Percentiles rank a stretch among this genome's conserved stretches.
Conservation (phyloP, 1,140 invertebrate species). For the Antheraea mylitta region DNA sequence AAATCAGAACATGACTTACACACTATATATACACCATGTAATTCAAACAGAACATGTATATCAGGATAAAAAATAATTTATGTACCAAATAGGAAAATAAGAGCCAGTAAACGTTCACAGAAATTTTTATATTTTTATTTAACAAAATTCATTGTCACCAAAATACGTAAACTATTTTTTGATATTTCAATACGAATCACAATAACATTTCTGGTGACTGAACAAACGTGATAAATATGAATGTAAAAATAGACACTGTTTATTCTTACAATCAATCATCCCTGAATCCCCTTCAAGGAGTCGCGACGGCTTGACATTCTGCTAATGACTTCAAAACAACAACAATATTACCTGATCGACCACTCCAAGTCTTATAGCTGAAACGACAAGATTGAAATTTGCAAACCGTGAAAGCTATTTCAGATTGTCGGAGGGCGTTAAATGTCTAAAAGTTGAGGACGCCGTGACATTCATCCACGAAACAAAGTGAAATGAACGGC, state of each 20-base stretch:
- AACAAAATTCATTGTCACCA: no score
- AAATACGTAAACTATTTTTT: no score
- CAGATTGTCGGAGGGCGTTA: neutral
- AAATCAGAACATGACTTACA: no score
- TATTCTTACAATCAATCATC: constrained; percentile 30
- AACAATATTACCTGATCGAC: neutral
- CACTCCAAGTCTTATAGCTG: neutral
- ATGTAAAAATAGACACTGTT: constrained; percentile 5
- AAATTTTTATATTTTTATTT: no score
- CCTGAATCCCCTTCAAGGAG: constrained; percentile 25
- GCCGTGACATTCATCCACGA: constrained; percentile 8
- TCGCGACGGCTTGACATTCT: constrained; percentile 38
- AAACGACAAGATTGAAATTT: neutral
- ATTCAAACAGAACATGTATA: no score
- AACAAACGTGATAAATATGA: neutral
- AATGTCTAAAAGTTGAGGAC: constrained; percentile 9
- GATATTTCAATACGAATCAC: no score
- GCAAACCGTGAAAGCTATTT: neutral
- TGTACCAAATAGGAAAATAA: no score
- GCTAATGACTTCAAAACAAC: constrained; percentile 30
- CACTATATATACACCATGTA: no score
- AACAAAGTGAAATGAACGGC: neutral
- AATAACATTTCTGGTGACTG: neutral
- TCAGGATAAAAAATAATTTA: no score
- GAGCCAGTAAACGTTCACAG: no score